phyloP scores from a whole-genome alignment of 2,888 invertebrate species.

The Brachyopa scutellaris region DNA sequence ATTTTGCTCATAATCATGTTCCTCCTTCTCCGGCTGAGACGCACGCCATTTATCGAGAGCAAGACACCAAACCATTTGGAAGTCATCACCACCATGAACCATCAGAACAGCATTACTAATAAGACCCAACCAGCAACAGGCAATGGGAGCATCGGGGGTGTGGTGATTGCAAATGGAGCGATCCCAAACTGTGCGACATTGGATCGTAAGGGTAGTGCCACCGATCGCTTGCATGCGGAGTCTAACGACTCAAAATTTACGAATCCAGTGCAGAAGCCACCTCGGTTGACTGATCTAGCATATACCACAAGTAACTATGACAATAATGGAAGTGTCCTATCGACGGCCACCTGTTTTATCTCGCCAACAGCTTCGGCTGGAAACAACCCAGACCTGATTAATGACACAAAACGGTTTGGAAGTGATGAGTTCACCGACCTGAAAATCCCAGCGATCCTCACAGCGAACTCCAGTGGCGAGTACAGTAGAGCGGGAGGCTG shows the following conservation, averaged over 20 bases:
- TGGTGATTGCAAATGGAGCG: conserved; percentile 84
- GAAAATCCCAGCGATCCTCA: conserved; percentile 78
- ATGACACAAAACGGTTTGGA: conserved; percentile 89
- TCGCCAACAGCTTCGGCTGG: conserved; percentile 89
- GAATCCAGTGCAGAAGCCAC: conserved; percentile 89
- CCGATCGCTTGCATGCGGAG: conserved; percentile 54
- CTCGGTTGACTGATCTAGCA: conserved; percentile 86
- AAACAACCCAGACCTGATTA: conserved; percentile 93
- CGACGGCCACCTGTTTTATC: conserved; percentile 87
- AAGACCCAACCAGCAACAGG: conserved; percentile 82
- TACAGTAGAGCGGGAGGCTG: conserved; percentile 88
- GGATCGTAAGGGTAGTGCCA: conserved; percentile 76
- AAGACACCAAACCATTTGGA: conserved; percentile 90
- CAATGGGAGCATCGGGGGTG: conserved; percentile 82
- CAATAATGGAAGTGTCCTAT: conserved; percentile 86
- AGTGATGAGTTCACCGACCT: conserved; percentile 82
- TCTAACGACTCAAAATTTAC: conserved; percentile 80
- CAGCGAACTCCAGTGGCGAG: conserved; percentile 87
- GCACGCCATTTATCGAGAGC: conserved; percentile 88
- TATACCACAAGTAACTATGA: conserved; percentile 88
- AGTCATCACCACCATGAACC: conserved; percentile 86
- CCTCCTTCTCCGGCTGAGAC: conserved; percentile 88
- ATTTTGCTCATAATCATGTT: conserved; percentile 89
- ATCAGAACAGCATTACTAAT: conserved; percentile 82
- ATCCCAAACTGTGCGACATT: conserved; percentile 82